phyloP scores from a whole-genome alignment of 2,113 vertebrate genomes.

The Carollia perspicillata region DNA sequence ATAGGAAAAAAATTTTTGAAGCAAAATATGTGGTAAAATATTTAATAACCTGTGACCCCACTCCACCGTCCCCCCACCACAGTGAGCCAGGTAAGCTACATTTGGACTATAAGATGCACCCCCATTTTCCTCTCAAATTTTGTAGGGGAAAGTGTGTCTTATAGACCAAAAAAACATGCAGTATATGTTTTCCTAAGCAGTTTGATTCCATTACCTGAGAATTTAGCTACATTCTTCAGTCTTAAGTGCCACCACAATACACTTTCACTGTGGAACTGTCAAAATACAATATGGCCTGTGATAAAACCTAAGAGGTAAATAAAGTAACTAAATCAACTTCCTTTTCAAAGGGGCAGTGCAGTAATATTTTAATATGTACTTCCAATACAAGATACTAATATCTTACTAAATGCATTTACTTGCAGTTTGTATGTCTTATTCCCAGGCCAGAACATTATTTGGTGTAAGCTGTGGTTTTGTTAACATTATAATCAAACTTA shows the following conservation, averaged over 20 bases:
- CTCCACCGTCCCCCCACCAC: too few species aligned
- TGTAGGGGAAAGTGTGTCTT: too few species aligned
- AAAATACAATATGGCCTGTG: conserved; percentile 55
- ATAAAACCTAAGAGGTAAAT: conserved; percentile 66
- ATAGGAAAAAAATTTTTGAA: too few species aligned
- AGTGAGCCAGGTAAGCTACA: too few species aligned
- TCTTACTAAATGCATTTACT: conserved; percentile 49
- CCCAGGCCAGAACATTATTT: not conserved
- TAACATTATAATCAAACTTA: conserved; percentile 47
- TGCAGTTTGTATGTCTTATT: not conserved
- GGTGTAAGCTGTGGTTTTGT: not conserved
- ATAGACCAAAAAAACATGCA: too few species aligned
- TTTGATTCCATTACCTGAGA: conserved; percentile 49
- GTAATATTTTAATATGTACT: conserved; percentile 51
- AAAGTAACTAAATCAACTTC: conserved; percentile 57
- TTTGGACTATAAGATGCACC: too few species aligned
- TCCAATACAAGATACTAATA: conserved; percentile 44
- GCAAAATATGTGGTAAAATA: too few species aligned
- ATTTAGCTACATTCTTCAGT: conserved; percentile 18
- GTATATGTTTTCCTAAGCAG: conserved; percentile 29
- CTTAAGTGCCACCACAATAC: conserved; percentile 38
- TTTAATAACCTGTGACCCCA: too few species aligned
- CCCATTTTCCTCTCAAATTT: too few species aligned
- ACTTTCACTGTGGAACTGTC: conserved; percentile 59
- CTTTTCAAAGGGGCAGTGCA: conserved; percentile 7